A percentile compares a stretch with the other conserved stretches of the same genome.
Conservation (phyloP, 2,113 vertebrate genomes). For the Bubo bubo region DNA sequence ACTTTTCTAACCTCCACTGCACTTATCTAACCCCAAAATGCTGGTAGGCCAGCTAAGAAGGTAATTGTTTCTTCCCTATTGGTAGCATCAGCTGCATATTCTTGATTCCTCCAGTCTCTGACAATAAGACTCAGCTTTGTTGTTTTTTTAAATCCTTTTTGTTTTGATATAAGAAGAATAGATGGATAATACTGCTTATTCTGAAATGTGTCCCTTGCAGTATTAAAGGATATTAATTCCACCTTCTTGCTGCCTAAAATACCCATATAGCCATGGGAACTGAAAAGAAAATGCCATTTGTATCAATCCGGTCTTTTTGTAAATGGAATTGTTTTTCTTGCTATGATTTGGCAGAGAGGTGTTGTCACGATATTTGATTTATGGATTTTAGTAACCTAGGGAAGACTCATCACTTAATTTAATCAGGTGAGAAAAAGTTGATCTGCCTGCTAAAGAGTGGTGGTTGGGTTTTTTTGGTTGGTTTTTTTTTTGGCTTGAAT, state of each 20-base stretch:
- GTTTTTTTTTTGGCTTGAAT: not conserved
- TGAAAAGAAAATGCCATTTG: constrained; percentile 32
- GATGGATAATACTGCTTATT: not conserved
- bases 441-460: not conserved
- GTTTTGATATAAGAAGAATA: not conserved
- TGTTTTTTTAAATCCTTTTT: not conserved
- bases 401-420: constrained; percentile 33
- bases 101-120: not conserved
- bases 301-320: constrained; percentile 7
- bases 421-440: constrained; percentile 44
- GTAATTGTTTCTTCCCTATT: not conserved
- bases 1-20: not conserved
- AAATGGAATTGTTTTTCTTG: constrained; percentile 28
- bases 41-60: not conserved
- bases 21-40: not conserved
- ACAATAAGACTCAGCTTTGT: not conserved
- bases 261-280: not conserved
- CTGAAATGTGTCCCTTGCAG: not conserved
- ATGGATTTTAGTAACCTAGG: constrained; percentile 35
- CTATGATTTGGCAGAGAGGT: constrained; percentile 26
- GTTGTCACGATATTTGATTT: constrained; percentile 45
- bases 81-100: not conserved
- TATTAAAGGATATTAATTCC: constrained; percentile 49
- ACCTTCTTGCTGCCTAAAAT: constrained; percentile 32
- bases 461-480: not conserved